A percentile compares a stretch with the other conserved stretches of the same genome.
phyloP scores from a whole-genome alignment of 2,888 invertebrate genomes.

The Xestia sexstrigata region DNA sequence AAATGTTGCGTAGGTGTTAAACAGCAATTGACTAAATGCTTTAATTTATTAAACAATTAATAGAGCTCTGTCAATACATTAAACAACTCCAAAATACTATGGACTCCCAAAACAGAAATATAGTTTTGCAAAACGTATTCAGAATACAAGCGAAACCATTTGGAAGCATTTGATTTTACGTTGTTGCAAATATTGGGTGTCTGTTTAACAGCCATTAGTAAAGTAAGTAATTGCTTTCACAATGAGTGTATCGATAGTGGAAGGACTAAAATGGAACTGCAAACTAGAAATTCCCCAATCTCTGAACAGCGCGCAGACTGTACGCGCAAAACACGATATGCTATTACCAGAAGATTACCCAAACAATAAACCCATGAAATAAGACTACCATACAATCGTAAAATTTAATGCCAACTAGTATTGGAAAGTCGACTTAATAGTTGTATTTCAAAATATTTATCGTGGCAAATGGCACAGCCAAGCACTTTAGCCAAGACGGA shows the following conservation, averaged over 20 bases:
- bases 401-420: conserved; percentile 81
- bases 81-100: not conserved
- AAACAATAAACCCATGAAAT: conserved; percentile 77
- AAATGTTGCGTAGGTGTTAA: not conserved
- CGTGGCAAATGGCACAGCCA: conserved; percentile 73
- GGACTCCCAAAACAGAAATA: not conserved
- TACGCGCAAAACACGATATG: conserved; percentile 60
- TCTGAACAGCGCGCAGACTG: conserved; percentile 54
- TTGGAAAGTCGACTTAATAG: conserved; percentile 77
- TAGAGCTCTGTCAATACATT: not conserved
- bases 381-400: conserved; percentile 74
- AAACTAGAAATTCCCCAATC: conserved; percentile 49
- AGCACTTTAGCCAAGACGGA: conserved; percentile 77
- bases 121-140: conserved; percentile 19
- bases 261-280: conserved; percentile 47
- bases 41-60: not conserved
- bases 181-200: conserved; percentile 38
- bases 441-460: conserved; percentile 81
- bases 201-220: conserved; percentile 41
- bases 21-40: not conserved
- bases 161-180: conserved; percentile 36
- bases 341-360: conserved; percentile 71
- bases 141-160: conserved; percentile 20
- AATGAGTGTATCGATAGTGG: conserved; percentile 34
- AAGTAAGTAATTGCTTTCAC: conserved; percentile 46